Evolutionary conservation across 2,888 invertebrate species (phyloP), one percentile per base, ranked within the genome.

Genomic region (Microplitis deprimator): DNA sequence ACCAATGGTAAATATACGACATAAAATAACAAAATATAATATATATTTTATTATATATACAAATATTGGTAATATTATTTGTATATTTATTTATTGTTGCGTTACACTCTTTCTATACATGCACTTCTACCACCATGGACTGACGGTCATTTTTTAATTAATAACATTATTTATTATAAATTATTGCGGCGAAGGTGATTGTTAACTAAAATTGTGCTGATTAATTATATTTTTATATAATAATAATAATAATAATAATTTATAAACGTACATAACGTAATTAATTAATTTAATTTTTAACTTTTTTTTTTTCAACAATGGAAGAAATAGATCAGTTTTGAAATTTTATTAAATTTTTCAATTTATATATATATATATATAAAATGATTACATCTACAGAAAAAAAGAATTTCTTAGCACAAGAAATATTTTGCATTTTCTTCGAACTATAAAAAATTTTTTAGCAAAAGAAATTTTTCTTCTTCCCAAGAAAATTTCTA

Each of bases 1-100:
- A 69, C 20, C 69, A 69, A 69, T 50, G 80, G 80, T 79, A 79
- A 77, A 82, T 80, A 79, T 82, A 82, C 81, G 82, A 83, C 82
- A 84, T 79, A 80, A 82, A 80, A 80, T 83, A 85, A 84, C 82
- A 81, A 83, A 84, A 84, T 81, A 84, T 80, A 82, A 81, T 83
- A 85, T 82, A 77, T 82, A 81, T 83, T 50, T 50, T 50, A 83
- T 81, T 82, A 80, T 79, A 83, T 79, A 76, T 81, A 78, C 69
- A 67, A 73, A 80, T 84, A 84, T 82, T 84, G 82, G 82, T 62
- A 62, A 62, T 62, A 62, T 62, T n/a, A 62, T 83, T 78, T 72
- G 4, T n/a, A 29, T 60, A 59, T 61, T 40, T 72, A 40, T 20
- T 29, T 39, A 13, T 8, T 40, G 62, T 39, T 62, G 16, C 29